These are phyloP conservation scores for Astatoreochromis straeleni DNA, from an alignment of 2,113 vertebrate species.

Conservation along the genomic window DNA sequence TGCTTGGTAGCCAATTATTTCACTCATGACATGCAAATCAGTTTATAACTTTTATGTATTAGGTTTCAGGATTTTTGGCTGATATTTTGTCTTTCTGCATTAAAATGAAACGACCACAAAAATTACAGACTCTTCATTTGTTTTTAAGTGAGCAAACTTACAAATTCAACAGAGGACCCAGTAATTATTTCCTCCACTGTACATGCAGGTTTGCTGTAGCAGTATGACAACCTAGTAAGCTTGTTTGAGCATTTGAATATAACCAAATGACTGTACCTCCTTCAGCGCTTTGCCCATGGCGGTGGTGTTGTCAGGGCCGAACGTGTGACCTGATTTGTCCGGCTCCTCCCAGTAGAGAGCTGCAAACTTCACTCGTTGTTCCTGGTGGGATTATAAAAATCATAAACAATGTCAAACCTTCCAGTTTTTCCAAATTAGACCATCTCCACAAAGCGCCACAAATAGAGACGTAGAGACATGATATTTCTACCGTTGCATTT, in stretches of 20 bases:
- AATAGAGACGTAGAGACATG: neutral
- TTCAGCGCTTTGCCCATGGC: conserved; percentile 77
- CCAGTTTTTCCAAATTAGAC: neutral
- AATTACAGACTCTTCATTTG: neutral
- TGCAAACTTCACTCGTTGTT: conserved; percentile 71
- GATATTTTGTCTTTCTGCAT: neutral
- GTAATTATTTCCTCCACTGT: neutral
- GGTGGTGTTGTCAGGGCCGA: conserved; percentile 77
- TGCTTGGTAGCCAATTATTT: neutral
- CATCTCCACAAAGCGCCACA: neutral
- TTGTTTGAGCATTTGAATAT: neutral
- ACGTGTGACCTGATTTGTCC: conserved; percentile 80
- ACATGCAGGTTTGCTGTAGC: neutral
- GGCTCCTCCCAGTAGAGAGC: conserved; percentile 93
- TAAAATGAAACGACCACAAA: neutral
- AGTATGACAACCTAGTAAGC: neutral
- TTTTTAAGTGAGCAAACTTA: neutral
- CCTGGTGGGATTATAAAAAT: neutral
- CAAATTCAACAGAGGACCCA: neutral
- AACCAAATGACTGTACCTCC: conserved; percentile 30
- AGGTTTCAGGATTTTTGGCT: neutral
- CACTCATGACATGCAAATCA: neutral
- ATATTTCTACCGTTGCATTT: conserved; percentile 33
- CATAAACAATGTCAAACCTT: neutral
- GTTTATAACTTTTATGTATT: neutral